Evolutionary conservation across 2,888 invertebrate genomes (phyloP), one percentile per base, ranked within the genome.

Genomic region (Oasisia sp.): DNA sequence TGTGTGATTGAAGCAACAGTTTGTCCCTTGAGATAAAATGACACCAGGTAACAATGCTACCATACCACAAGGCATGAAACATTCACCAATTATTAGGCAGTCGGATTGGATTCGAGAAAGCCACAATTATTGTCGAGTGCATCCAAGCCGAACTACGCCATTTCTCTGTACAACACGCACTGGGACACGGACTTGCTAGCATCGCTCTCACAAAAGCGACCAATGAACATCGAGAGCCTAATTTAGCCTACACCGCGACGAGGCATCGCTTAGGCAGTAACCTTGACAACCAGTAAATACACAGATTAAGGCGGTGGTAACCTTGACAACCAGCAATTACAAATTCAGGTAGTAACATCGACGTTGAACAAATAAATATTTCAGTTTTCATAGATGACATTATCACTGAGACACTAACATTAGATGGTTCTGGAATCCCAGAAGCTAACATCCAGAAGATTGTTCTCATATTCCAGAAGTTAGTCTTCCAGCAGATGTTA

Each of bases 271-370:
- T 74, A 74, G 74, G 74, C 74, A n/a, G 74, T 74, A 74, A 74
- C 74, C 74, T 74, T 74, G 74, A 74, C 74, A 74, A 74, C 74
- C 74, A 74, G 74, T 27, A 74, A 74, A 27, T 27, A 74, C 74
- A 74, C 14, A 74, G 19, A 74, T 74, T 74, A 19, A 74, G 74
- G 74, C 19, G 27, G 74, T 74, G 27, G 74, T 74, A 74, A 74
- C 74, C 74, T 74, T 74, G 74, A 74, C 74, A 27, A 74, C 74
- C 74, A 74, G 74, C 27, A 74, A 74, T 74, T 74, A 74, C 74
- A 74, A 74, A 74, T 74, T 19, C 74, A 74, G 27, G 27, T 19
- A 74, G 74, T 74, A 74, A 74, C 74, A 27, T 74, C 27, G n/a
- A 74, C 74, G 19, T 27, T 19, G 3, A 27, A 27, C 74, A 74